phyloP scores from a whole-genome alignment of 2,797 vertebrate genomes.

The Carduelis carduelis region DNA sequence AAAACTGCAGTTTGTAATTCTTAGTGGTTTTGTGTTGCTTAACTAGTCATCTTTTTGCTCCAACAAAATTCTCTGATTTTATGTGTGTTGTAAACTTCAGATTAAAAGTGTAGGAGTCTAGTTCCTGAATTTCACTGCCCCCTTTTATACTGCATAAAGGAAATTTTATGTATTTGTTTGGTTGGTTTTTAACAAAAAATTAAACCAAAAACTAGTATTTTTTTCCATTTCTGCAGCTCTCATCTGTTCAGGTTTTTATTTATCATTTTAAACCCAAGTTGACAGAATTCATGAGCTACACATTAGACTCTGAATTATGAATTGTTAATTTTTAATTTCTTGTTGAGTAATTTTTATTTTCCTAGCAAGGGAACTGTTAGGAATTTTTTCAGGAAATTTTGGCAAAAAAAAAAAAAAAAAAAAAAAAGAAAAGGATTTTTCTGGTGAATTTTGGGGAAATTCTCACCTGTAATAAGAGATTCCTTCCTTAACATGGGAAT shows the following conservation, averaged over 20 bases:
- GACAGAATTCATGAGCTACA: neutral
- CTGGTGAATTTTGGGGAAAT: too few relatives aligned
- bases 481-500: neutral
- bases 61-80: neutral
- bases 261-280: neutral
- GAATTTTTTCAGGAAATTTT: too few relatives aligned
- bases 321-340: neutral
- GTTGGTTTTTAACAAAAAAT: neutral
- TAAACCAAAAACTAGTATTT: accelerated
- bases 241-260: neutral
- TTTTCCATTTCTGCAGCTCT: neutral
- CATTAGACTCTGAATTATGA: neutral
- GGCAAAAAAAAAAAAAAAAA: too few relatives aligned
- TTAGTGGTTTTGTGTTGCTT: neutral
- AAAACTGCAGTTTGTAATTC: neutral
- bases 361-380: neutral
- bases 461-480: neutral
- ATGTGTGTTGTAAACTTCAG: neutral
- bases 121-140: neutral
- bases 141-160: neutral
- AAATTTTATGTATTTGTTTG: neutral
- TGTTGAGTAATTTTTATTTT: neutral
- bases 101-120: neutral
- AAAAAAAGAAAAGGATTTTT: too few relatives aligned
- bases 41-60: neutral